phyloP scores from a whole-genome alignment of 2,888 invertebrate genomes.

The Lithophane leautieri region DNA sequence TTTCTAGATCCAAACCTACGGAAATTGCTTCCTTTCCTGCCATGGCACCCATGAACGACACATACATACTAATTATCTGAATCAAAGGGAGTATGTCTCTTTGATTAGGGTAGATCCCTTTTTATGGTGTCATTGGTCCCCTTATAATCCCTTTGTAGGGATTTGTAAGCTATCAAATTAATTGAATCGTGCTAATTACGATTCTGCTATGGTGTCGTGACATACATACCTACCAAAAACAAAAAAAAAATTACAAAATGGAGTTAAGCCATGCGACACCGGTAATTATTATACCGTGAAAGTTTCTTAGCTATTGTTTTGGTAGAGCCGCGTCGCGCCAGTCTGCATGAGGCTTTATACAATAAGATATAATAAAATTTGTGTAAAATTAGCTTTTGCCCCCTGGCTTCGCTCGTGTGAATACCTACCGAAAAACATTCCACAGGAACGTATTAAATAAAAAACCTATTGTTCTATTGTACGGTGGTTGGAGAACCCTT shows the following conservation, averaged over 20 bases:
- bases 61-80: conserved; percentile 53
- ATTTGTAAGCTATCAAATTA: conserved; percentile 26
- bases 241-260: not conserved
- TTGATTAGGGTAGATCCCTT: conserved; percentile 47
- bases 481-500: too few relatives aligned
- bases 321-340: too few relatives aligned
- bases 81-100: conserved; percentile 42
- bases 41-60: conserved; percentile 5
- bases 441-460: too few relatives aligned
- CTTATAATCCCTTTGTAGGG: conserved; percentile 47
- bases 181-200: conserved; percentile 46
- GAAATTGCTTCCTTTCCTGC: not conserved
- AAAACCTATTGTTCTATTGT: too few relatives aligned
- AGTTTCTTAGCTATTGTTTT: too few relatives aligned
- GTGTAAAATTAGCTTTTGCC: too few relatives aligned
- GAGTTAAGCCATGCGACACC: too few relatives aligned
- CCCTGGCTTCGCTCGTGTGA: too few relatives aligned
- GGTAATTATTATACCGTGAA: too few relatives aligned
- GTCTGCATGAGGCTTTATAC: not conserved
- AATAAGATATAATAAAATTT: not conserved
- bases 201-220: not conserved
- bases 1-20: not conserved
- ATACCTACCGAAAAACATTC: too few relatives aligned
- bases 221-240: not conserved
- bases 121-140: conserved; percentile 41